Evolutionary conservation across 2,113 vertebrate species (phyloP).

Genomic region (Carollia perspicillata): DNA sequence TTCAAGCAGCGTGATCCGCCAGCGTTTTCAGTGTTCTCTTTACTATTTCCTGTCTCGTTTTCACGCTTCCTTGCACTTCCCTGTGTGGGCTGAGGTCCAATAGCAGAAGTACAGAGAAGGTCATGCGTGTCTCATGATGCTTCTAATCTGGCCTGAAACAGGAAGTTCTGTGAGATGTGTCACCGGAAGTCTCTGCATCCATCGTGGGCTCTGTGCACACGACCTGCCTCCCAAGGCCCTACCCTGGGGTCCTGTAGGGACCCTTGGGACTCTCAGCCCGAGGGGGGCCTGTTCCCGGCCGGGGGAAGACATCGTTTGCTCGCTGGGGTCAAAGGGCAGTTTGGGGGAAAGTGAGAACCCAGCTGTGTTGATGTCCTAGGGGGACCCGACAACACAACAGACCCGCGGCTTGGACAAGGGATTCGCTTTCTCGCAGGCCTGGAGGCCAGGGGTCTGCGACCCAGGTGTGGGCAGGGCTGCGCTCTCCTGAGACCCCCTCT

Average conservation of each 20-base stretch:
- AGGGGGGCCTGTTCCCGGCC: accelerated
- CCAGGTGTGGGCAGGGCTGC: background rate
- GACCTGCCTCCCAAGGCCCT: background rate
- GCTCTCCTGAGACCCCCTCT: background rate
- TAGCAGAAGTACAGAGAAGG: constrained; percentile 44
- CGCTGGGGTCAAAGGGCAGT: too few relatives aligned
- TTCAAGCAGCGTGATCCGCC: accelerated
- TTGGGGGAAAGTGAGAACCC: background rate
- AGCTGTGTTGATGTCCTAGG: too few relatives aligned
- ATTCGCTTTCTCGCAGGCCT: too few relatives aligned
- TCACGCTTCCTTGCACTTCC: constrained; percentile 14
- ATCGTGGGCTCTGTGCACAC: accelerated
- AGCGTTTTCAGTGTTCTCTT: background rate
- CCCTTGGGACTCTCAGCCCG: accelerated
- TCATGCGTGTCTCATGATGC: background rate
- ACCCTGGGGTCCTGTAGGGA: background rate
- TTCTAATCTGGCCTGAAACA: background rate
- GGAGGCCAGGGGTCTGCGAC: background rate
- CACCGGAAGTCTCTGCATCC: background rate
- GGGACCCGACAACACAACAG: accelerated
- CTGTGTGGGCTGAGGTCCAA: background rate
- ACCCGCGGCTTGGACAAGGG: accelerated
- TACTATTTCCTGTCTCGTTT: background rate
- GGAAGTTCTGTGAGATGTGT: background rate
- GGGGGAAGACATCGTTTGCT: accelerated